Conservation (phyloP, 2,113 vertebrate species). For the Bubo bubo region DNA sequence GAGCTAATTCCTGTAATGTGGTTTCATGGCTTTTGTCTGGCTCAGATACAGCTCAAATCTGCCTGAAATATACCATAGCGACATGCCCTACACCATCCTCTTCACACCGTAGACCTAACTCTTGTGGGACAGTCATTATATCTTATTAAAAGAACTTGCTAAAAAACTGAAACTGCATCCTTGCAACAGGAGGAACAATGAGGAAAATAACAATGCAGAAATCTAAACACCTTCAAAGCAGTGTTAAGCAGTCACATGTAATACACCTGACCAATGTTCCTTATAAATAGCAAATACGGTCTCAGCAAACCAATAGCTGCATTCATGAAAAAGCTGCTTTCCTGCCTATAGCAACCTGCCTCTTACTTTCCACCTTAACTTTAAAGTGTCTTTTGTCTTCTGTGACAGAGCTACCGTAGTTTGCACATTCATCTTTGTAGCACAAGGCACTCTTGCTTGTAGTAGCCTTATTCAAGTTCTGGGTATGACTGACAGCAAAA, state of each 20-base stretch:
- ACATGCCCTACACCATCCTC: neutral
- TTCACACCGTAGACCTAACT: neutral
- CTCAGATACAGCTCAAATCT: constrained; percentile 11
- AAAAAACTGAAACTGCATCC: neutral
- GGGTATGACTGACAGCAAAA: neutral
- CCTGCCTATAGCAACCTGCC: neutral
- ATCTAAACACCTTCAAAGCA: neutral
- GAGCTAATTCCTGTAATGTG: neutral
- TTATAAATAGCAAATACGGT: neutral
- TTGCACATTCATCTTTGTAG: neutral
- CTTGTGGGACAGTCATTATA: neutral
- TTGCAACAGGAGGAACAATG: neutral
- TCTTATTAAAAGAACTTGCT: neutral
- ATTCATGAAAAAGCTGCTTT: neutral
- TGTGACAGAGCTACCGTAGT: neutral
- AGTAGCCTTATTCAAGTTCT: neutral
- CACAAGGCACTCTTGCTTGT: neutral
- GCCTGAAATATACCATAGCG: neutral
- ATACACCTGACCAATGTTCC: neutral
- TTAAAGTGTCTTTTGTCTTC: neutral
- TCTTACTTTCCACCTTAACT: neutral
- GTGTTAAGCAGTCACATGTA: neutral
- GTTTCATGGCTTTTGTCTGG: neutral
- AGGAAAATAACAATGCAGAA: neutral
- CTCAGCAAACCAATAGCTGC: neutral